Conservation (phyloP, 2,113 vertebrate genomes). For the Tenrec ecaudatus region DNA sequence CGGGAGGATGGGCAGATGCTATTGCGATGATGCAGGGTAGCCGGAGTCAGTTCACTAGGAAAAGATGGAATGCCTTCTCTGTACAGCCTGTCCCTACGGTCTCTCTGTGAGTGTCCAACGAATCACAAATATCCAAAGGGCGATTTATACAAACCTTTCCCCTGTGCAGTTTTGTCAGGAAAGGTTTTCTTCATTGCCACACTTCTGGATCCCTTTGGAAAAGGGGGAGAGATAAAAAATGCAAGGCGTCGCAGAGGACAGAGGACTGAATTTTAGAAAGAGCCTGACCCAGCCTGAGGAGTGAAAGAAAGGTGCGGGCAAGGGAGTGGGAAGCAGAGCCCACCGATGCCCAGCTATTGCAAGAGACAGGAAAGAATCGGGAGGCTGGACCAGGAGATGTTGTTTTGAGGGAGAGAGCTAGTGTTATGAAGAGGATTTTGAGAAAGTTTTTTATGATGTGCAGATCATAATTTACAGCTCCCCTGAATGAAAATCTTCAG, state of each 20-base stretch:
- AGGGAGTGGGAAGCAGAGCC: not conserved
- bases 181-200: not conserved
- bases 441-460: not conserved
- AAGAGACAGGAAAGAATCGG: not conserved
- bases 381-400: not conserved
- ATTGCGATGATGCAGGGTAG: not conserved
- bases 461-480: not conserved
- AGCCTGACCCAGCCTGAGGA: not conserved
- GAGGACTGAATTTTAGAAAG: not conserved
- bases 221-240: not conserved
- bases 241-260: not conserved
- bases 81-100: not conserved
- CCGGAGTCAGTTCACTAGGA: not conserved
- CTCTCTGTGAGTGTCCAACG: not conserved
- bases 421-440: not conserved
- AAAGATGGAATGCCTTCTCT: constrained; percentile 9
- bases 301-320: not conserved
- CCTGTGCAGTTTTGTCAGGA: not conserved
- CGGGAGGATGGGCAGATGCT: not conserved
- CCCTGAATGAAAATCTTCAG: not conserved
- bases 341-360: not conserved
- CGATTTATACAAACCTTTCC: not conserved
- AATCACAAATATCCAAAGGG: constrained; percentile 9
- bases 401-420: not conserved
- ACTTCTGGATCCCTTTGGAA: not conserved